Evolutionary conservation across 2,888 invertebrate species (phyloP), one percentile per base, ranked within the genome.

Genomic region (Drosophila lutescens): DNA sequence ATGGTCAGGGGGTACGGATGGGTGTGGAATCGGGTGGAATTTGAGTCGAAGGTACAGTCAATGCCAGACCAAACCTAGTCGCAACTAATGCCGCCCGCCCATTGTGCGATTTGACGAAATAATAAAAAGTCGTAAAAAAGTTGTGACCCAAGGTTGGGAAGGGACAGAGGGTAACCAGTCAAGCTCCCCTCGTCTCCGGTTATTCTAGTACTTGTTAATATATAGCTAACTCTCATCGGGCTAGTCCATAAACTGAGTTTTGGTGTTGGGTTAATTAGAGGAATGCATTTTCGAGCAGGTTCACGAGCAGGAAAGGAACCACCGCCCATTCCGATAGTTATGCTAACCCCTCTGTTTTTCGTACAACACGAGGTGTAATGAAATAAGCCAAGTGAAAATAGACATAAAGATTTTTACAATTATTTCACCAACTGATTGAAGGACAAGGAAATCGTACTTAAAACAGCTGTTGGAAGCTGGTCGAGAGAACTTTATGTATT

Each of bases 121-220:
- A 84, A 80, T 86, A 81, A 79, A 84, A 78, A 86, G 79, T 86
- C 87, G 78, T 89, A 86, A 88, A 72, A 62, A 72, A 72, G 63
- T 70, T 71, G 72, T 58, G 72, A 58, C 59, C 59, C 51, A 56
- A 41, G 56, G 46, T 43, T 41, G 51, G 34, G 17, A 15, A 30
- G 47, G 26, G 23, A 12, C 46, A 23, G 44, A 44, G 30, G 30
- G 41, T 44, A 49, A 32, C 34, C 32, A 59, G 46, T 13, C 23
- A 32, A 32, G 43, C 50, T 40, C 13, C 23, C 61, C 40, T 40
- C 20, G 26, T 20, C 20, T 15, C 17, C 54, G 6, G 34, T 13
- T 13, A 40, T 32, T 26, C 34, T 51, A 51, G 61, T 53, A 66
- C 65, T 70, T 70, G 70, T 47, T 71, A 61, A 59, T 69, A 67